Conservation (phyloP, 1,140 invertebrate genomes). For the Dinothrombium tinctorium region DNA sequence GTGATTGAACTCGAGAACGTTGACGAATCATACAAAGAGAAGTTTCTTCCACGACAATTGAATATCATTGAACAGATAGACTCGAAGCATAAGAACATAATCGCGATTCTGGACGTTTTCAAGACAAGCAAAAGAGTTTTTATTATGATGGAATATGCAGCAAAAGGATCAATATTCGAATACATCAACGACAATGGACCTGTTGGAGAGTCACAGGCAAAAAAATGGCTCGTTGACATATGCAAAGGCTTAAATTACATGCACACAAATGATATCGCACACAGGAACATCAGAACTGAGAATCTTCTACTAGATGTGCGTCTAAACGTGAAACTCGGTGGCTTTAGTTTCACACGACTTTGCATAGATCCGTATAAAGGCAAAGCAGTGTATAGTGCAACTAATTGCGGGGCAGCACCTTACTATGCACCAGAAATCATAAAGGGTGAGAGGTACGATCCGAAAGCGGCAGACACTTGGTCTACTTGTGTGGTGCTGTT, state of each 20-base stretch:
- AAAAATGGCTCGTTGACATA: background rate
- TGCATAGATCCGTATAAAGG: background rate
- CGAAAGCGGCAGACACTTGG: slow-evolving; percentile 37
- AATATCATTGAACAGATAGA: background rate
- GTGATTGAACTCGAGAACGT: background rate
- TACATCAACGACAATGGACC: background rate
- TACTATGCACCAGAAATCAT: slow-evolving; percentile 43
- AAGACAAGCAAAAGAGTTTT: background rate
- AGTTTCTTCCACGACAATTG: background rate
- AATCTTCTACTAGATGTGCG: background rate
- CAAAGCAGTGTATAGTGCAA: slow-evolving; percentile 15
- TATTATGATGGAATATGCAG: background rate
- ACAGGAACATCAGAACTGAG: background rate
- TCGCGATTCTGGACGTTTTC: background rate
- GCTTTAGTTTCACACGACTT: background rate
- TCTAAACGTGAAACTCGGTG: background rate
- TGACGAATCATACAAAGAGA: background rate
- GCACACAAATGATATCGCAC: background rate
- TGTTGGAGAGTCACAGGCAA: background rate
- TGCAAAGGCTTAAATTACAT: background rate
- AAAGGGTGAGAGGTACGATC: slow-evolving; percentile 29
- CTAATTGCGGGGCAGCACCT: slow-evolving; percentile 36
- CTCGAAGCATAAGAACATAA: background rate
- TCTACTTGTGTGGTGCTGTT: slow-evolving; percentile 24
- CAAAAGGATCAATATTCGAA: background rate